Percentiles rank a stretch among this genome's conserved stretches.
Evolutionary conservation across 2,113 vertebrate species (phyloP).

Genomic region (Macaca fascicularis): DNA sequence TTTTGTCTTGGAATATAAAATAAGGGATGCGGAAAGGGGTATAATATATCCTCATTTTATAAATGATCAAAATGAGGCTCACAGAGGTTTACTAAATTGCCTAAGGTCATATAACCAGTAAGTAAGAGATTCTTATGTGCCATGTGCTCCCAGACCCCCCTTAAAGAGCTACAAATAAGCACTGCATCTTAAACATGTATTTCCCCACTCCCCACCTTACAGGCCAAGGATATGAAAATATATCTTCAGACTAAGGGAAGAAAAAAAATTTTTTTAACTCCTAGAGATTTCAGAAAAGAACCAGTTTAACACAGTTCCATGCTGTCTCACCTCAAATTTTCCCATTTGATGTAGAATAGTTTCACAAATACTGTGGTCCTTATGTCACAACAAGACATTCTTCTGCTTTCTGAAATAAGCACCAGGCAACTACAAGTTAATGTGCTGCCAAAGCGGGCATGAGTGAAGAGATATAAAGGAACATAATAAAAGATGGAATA

Average conservation of each 20-base stretch:
- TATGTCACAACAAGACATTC: not conserved
- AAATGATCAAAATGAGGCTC: not conserved
- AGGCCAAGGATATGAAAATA: not conserved
- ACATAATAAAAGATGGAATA: not conserved
- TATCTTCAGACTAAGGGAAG: conserved; percentile 19
- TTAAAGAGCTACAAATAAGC: not conserved
- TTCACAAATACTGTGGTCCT: not conserved
- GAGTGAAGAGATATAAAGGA: not conserved
- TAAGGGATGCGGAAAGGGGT: not conserved
- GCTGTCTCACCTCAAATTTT: not conserved
- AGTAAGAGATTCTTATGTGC: not conserved
- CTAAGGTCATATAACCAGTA: not conserved
- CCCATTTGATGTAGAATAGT: not conserved
- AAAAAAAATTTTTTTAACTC: not conserved
- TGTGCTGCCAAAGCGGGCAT: not conserved
- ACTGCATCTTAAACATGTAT: not conserved
- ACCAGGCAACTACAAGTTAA: not conserved
- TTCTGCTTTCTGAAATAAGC: not conserved
- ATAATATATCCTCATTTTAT: not conserved
- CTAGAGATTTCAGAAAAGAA: not conserved
- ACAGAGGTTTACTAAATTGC: not conserved
- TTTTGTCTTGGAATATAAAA: not conserved
- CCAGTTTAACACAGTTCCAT: not conserved
- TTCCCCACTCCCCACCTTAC: not conserved
- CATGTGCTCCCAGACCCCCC: not conserved